Conservation (phyloP, 2,113 vertebrate species). For the Rhombomys opimus region DNA sequence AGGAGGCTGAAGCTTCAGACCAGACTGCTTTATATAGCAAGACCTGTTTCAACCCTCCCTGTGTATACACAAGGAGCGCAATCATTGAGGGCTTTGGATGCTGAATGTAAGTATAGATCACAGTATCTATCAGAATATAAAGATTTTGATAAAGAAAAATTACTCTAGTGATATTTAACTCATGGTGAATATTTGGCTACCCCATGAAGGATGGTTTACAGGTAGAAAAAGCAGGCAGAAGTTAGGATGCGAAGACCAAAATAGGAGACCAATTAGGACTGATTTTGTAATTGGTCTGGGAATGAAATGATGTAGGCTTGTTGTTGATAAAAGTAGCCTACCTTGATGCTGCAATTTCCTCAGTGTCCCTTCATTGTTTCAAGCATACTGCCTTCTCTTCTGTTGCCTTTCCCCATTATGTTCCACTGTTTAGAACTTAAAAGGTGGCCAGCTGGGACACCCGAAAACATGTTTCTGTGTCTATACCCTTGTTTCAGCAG, state of each 20-base stretch:
- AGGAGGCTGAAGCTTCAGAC: background rate
- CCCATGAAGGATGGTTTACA: background rate
- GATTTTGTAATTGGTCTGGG: background rate
- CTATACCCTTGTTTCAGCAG: background rate
- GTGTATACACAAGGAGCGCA: background rate
- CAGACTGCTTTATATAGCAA: background rate
- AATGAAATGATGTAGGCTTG: background rate
- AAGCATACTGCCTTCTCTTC: background rate
- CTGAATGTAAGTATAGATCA: background rate
- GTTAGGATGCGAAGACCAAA: background rate
- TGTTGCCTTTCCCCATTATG: background rate
- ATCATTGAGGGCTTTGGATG: background rate
- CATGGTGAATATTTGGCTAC: background rate
- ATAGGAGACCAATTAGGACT: background rate
- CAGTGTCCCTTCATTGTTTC: background rate
- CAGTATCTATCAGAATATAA: background rate
- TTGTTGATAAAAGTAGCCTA: background rate
- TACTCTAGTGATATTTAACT: background rate
- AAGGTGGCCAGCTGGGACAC: slow-evolving; percentile 26
- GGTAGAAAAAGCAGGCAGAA: background rate
- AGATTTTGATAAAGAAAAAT: background rate
- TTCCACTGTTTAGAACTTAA: slow-evolving; percentile 43
- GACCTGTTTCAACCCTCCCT: background rate
- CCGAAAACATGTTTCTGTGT: background rate
- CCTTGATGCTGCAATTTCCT: background rate